These are phyloP conservation scores for Porites australiensis DNA, from an alignment of 64 coral and sea anemone genomes.

Conservation along the genomic window DNA sequence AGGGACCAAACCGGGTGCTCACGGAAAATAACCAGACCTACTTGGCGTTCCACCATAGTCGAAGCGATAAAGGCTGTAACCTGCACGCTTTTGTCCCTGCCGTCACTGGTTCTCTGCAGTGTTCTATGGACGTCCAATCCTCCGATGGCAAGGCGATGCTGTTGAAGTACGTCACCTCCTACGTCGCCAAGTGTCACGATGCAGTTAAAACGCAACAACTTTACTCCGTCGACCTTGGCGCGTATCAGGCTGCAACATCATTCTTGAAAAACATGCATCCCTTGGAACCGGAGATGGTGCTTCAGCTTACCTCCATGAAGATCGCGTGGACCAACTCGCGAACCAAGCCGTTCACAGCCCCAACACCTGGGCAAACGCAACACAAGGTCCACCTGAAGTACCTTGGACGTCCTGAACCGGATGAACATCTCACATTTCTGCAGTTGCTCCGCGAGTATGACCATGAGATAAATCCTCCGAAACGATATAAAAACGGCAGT, in stretches of 20 bases:
- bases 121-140: conserved; percentile 54
- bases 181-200: conserved; percentile 53
- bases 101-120: neutral
- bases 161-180: conserved; percentile 42
- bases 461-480: neutral
- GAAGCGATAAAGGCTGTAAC: neutral
- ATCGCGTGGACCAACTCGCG: conserved; percentile 8
- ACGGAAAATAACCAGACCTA: neutral
- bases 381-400: neutral
- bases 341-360: conserved; percentile 7
- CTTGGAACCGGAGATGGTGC: conserved; percentile 61
- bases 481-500: neutral
- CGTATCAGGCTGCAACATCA: neutral
- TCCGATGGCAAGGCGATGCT: conserved; percentile 50
- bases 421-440: neutral
- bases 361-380: neutral
- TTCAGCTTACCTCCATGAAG: conserved; percentile 10
- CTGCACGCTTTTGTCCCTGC: conserved; percentile 50
- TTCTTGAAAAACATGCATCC: too few relatives aligned
- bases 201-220: neutral
- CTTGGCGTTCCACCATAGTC: neutral
- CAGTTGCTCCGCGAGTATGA: conserved; percentile 21
- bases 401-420: neutral
- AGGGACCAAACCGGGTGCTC: neutral
- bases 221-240: conserved; percentile 10